These are phyloP conservation scores for Germaria angustata DNA, from an alignment of 2,888 invertebrate genomes.

Conservation along the genomic window DNA sequence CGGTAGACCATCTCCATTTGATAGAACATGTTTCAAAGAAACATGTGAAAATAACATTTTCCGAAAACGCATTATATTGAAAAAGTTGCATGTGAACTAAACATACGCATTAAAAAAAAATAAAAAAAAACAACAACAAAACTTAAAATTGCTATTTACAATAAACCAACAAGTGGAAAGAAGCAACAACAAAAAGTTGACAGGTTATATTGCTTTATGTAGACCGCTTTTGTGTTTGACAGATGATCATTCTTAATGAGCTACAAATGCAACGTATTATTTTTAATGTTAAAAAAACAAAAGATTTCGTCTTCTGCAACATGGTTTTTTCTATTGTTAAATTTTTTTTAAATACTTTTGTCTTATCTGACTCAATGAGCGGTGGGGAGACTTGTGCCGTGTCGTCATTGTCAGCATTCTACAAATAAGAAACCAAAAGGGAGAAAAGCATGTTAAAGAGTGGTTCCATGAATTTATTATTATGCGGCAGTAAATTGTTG, in stretches of 20 bases:
- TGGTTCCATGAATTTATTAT: constrained; percentile 3
- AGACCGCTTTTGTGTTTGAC: constrained; percentile 70
- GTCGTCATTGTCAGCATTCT: constrained; percentile 28
- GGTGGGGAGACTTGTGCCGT: constrained; percentile 43
- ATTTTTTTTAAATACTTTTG: constrained; percentile 28
- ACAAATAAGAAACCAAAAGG: neutral
- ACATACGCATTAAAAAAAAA: neutral
- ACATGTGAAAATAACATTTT: constrained; percentile 25
- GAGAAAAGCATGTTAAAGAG: neutral
- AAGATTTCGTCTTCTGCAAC: constrained; percentile 30
- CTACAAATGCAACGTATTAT: constrained; percentile 72
- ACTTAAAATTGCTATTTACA: neutral
- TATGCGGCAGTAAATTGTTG: neutral
- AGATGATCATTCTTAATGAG: constrained; percentile 76
- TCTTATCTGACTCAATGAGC: neutral
- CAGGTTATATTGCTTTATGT: constrained; percentile 51
- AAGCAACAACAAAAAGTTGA: neutral
- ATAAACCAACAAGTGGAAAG: neutral
- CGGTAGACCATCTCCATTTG: neutral
- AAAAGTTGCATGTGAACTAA: neutral
- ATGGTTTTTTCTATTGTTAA: neutral
- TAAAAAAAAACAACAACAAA: neutral
- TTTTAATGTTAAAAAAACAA: constrained; percentile 24
- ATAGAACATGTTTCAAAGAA: neutral
- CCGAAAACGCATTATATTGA: constrained; percentile 63